Evolutionary conservation across 2,888 invertebrate species (phyloP).

Genomic region (Pammene fasciana): DNA sequence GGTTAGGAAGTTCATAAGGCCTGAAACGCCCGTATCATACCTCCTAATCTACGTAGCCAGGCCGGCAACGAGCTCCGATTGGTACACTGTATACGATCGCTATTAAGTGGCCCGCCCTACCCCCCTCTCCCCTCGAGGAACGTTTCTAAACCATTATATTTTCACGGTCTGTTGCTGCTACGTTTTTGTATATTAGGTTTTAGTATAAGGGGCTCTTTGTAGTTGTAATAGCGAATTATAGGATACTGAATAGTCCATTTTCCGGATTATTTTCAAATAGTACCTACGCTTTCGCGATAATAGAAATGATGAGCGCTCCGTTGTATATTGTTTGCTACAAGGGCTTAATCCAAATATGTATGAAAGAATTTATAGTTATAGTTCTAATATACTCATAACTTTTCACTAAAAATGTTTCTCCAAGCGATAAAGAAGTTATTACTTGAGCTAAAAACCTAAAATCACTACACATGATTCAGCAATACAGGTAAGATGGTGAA

Average conservation of each 20-base stretch:
- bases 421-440: too few relatives aligned
- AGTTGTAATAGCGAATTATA: constrained; percentile 25
- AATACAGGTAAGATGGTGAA: too few relatives aligned
- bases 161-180: constrained; percentile 44
- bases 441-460: too few relatives aligned
- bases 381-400: too few relatives aligned
- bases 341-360: too few relatives aligned
- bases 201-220: constrained; percentile 33
- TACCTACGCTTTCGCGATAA: background rate
- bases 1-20: background rate
- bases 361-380: too few relatives aligned
- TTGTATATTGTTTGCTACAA: background rate
- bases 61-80: constrained; percentile 22
- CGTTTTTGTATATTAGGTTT: constrained; percentile 34
- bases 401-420: too few relatives aligned
- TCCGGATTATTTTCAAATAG: background rate
- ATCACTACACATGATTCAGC: too few relatives aligned
- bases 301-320: background rate
- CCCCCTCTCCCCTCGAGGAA: constrained; percentile 30
- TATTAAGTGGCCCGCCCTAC: constrained; percentile 43
- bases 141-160: constrained; percentile 50
- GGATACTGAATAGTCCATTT: constrained; percentile 1
- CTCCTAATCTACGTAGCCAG: constrained; percentile 24
- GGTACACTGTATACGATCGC: constrained; percentile 31
- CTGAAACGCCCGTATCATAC: background rate